phyloP scores from a whole-genome alignment of 2,113 vertebrate genomes.

The Arvicanthis niloticus region DNA sequence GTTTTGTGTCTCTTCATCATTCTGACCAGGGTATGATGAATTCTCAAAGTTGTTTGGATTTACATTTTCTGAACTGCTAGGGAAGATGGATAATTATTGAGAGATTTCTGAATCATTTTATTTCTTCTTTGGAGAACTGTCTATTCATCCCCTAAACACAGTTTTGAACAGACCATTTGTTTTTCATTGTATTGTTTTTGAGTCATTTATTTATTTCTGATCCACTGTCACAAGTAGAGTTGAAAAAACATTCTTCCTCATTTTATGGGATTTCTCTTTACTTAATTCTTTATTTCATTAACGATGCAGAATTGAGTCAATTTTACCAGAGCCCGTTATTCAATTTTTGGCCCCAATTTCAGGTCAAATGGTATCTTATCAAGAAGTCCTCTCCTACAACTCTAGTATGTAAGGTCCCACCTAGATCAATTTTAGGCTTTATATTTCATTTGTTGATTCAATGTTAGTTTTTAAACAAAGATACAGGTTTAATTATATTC shows the following conservation, averaged over 20 bases:
- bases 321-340: neutral
- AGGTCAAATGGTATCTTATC: neutral
- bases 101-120: neutral
- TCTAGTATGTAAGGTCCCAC: neutral
- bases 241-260: neutral
- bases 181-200: neutral
- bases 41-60: neutral
- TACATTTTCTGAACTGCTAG: neutral
- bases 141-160: neutral
- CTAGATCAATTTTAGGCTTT: neutral
- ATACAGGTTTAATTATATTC: neutral
- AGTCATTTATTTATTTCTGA: neutral
- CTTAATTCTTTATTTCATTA: neutral
- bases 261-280: neutral
- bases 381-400: neutral
- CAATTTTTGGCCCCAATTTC: neutral
- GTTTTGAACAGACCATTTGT: neutral
- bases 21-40: neutral
- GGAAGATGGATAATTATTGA: neutral
- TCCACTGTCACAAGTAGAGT: neutral
- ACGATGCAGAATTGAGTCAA: accelerated
- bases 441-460: neutral
- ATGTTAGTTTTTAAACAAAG: neutral
- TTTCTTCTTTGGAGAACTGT: neutral
- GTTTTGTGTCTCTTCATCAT: neutral